These are phyloP conservation scores for Chunga burmeisteri DNA, from an alignment of 2,113 vertebrate species.

Conservation along the genomic window DNA sequence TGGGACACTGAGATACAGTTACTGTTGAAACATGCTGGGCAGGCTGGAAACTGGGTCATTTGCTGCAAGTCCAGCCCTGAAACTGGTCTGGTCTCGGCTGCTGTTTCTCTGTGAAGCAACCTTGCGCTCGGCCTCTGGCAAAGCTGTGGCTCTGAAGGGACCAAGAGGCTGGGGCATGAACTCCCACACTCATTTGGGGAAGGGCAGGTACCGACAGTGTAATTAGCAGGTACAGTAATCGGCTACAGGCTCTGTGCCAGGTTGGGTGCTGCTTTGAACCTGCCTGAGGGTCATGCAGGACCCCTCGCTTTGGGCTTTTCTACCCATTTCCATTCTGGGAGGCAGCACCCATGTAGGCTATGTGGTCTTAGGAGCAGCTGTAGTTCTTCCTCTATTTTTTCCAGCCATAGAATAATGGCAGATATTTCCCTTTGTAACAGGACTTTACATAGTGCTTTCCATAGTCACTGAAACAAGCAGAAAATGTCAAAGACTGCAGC, in stretches of 20 bases:
- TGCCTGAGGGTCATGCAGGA: neutral
- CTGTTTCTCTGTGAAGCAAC: no score
- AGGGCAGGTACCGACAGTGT: rapidly evolving
- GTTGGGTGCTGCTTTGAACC: neutral
- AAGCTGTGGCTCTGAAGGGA: neutral
- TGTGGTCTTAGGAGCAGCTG: neutral
- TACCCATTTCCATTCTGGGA: neutral
- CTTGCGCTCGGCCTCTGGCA: neutral
- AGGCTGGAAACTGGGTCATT: neutral
- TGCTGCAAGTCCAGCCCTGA: neutral
- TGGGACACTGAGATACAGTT: neutral
- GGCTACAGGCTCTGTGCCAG: neutral
- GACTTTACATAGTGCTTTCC: neutral
- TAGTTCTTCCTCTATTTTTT: neutral
- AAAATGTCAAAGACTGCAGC: neutral
- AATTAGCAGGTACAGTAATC: neutral
- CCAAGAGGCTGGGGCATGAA: neutral
- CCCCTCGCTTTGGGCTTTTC: neutral
- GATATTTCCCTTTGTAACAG: neutral
- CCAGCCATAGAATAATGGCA: neutral
- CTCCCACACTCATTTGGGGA: rapidly evolving
- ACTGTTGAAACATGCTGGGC: rapidly evolving
- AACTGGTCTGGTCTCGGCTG: neutral
- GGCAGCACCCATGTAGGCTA: neutral
- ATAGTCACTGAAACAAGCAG: neutral